A percentile compares a stretch with the other conserved stretches of the same genome.
Conservation (phyloP, 2,888 invertebrate genomes). For the Morpho achilles region DNA sequence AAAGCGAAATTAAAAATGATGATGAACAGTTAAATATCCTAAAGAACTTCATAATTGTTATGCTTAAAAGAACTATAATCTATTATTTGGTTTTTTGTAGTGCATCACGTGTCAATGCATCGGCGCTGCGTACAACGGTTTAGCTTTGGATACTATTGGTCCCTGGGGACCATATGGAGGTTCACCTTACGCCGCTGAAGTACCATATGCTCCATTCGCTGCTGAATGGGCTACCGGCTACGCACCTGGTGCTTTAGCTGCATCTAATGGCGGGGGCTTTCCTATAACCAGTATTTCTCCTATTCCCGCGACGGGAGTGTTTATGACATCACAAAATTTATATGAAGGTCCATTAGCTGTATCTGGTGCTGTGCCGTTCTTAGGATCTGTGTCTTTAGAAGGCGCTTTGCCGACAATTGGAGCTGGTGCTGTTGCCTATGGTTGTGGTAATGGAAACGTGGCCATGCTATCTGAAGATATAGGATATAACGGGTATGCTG, state of each 20-base stretch:
- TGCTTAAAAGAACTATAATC: too few species aligned
- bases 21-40: too few species aligned
- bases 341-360: slow-evolving; percentile 44
- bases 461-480: slow-evolving; percentile 38
- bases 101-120: slow-evolving; percentile 25
- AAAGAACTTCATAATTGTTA: too few species aligned
- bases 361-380: slow-evolving; percentile 47
- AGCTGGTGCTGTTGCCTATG: slow-evolving; percentile 41
- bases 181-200: slow-evolving; percentile 11
- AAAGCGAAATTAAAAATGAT: too few species aligned
- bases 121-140: slow-evolving; percentile 17
- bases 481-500: background rate
- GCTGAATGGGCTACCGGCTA: slow-evolving; percentile 33
- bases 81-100: slow-evolving; percentile 13
- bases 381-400: slow-evolving; percentile 44
- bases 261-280: slow-evolving; percentile 45
- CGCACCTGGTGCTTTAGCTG: slow-evolving; percentile 39
- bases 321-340: slow-evolving; percentile 44
- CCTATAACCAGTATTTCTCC: slow-evolving; percentile 42
- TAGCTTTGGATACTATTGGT: slow-evolving; percentile 10
- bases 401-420: slow-evolving; percentile 45
- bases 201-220: slow-evolving; percentile 12
- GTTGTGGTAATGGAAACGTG: slow-evolving; percentile 43
- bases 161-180: slow-evolving; percentile 3
- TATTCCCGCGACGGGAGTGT: slow-evolving; percentile 41